These are phyloP conservation scores for Gymnobelideus leadbeateri DNA, from an alignment of 2,113 vertebrate genomes.

Conservation along the genomic window DNA sequence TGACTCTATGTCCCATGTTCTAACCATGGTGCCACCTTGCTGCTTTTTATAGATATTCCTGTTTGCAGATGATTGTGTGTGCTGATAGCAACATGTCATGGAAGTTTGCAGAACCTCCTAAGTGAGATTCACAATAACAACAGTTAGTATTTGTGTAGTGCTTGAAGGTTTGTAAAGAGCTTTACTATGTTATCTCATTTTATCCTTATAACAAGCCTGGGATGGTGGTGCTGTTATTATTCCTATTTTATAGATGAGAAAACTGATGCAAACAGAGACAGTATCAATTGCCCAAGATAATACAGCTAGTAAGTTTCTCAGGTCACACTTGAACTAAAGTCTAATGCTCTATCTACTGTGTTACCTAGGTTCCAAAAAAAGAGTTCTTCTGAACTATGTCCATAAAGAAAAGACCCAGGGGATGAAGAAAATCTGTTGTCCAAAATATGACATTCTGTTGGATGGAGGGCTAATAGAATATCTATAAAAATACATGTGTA, in stretches of 20 bases:
- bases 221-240: neutral
- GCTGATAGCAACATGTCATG: neutral
- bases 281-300: neutral
- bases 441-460: neutral
- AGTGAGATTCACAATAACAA: neutral
- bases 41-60: neutral
- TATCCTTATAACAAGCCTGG: neutral
- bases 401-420: neutral
- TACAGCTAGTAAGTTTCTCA: neutral
- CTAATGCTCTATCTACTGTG: neutral
- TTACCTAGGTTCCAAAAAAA: neutral
- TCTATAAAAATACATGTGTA: neutral
- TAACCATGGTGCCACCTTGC: neutral
- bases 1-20: neutral
- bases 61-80: neutral
- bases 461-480: neutral
- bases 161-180: neutral
- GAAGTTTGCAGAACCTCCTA: neutral
- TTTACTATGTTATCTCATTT: neutral
- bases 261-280: neutral
- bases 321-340: neutral
- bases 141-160: neutral
- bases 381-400: neutral
- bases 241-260: neutral
- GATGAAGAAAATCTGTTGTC: neutral